Percentiles rank a stretch among this genome's conserved stretches.
Conservation (phyloP, 2,113 vertebrate species). For the Oceanites oceanicus region DNA sequence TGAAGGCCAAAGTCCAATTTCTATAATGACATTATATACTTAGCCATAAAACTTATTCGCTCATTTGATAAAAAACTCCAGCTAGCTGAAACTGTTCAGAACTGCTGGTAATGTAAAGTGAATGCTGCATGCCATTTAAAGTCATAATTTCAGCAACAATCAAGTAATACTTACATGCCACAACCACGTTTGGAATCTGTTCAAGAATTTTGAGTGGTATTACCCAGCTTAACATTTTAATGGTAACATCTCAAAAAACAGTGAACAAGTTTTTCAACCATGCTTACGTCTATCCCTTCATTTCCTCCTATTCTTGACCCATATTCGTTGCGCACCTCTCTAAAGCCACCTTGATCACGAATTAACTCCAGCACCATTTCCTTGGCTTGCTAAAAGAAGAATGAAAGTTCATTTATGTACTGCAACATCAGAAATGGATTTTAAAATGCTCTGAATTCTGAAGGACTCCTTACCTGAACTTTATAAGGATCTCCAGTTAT, state of each 20-base stretch:
- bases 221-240: background rate
- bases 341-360: slow-evolving; percentile 95
- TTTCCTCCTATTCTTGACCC: slow-evolving; percentile 92
- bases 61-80: background rate
- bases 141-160: background rate
- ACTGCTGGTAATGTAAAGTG: background rate
- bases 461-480: slow-evolving; percentile 85
- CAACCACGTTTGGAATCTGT: background rate
- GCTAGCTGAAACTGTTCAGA: background rate
- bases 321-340: slow-evolving; percentile 96
- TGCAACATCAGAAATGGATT: background rate
- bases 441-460: background rate
- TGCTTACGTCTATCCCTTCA: slow-evolving; percentile 92
- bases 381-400: slow-evolving; percentile 91
- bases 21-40: background rate
- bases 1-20: background rate
- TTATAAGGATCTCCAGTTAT: slow-evolving; percentile 98
- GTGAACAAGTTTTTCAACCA: slow-evolving; percentile 57
- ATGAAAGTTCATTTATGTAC: background rate
- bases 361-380: slow-evolving; percentile 99
- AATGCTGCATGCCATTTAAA: background rate
- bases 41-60: background rate
- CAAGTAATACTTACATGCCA: background rate
- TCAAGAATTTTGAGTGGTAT: background rate
- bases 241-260: slow-evolving; percentile 38